Evolutionary conservation across 2,113 vertebrate genomes (phyloP).

Genomic region (Calonectris borealis): DNA sequence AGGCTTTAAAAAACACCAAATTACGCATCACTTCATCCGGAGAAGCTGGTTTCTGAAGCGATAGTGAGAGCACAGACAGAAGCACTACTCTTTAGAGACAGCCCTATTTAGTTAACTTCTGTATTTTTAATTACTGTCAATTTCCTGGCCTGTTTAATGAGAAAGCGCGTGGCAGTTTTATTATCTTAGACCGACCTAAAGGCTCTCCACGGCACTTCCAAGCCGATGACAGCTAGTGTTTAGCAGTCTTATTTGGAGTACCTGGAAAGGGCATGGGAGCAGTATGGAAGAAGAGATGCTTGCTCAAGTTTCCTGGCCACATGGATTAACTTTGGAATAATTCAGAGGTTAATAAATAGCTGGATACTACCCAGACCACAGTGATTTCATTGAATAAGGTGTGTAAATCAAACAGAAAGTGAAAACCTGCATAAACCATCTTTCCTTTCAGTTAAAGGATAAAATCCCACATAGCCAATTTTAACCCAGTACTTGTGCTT

Average conservation of each 20-base stretch:
- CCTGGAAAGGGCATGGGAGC: background rate
- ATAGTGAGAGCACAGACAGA: background rate
- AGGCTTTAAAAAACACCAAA: background rate
- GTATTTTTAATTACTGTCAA: conserved; percentile 24
- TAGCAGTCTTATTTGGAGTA: background rate
- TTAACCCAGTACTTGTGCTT: background rate
- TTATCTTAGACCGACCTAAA: background rate
- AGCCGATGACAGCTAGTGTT: background rate
- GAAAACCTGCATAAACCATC: background rate
- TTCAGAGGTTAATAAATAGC: background rate
- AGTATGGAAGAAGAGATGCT: background rate
- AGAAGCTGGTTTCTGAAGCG: background rate
- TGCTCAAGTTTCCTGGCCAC: background rate
- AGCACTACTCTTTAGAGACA: conserved; percentile 2
- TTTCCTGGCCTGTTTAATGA: conserved; percentile 19
- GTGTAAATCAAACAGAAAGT: background rate
- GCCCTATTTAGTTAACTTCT: conserved; percentile 1
- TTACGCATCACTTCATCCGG: background rate
- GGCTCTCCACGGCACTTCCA: background rate
- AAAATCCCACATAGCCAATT: background rate
- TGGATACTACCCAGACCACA: background rate
- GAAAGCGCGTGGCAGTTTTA: background rate
- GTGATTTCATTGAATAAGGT: background rate
- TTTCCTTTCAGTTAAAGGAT: background rate
- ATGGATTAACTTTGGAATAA: background rate